These are phyloP conservation scores for Ia io DNA, from an alignment of 2,113 vertebrate genomes.

Conservation along the genomic window DNA sequence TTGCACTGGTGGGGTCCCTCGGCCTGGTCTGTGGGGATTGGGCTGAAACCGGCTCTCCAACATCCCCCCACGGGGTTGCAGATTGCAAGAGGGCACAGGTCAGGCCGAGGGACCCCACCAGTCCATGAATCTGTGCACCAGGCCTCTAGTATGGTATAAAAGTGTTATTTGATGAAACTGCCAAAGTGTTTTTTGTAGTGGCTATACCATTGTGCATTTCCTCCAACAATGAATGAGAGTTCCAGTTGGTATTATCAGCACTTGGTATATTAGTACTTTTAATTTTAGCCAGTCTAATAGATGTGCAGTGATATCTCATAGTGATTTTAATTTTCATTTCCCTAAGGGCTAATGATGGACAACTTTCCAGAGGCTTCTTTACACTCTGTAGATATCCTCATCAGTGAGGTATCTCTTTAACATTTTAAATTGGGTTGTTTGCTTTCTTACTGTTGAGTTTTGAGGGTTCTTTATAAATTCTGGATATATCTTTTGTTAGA, in stretches of 20 bases:
- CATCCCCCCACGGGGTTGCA: too few species aligned
- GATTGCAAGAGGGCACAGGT: too few species aligned
- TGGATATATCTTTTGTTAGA: neutral
- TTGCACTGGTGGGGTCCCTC: too few species aligned
- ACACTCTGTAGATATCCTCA: neutral
- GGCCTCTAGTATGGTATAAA: neutral
- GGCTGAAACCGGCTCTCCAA: too few species aligned
- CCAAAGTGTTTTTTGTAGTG: neutral
- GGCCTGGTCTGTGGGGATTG: too few species aligned
- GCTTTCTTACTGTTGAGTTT: constrained; percentile 27
- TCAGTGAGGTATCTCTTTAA: neutral
- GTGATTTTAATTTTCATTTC: neutral
- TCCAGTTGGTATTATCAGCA: neutral
- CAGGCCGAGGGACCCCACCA: too few species aligned
- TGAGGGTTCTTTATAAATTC: neutral
- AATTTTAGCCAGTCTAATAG: neutral
- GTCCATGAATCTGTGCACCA: too few species aligned
- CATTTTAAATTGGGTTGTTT: neutral
- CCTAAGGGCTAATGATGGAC: neutral
- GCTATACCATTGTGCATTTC: neutral
- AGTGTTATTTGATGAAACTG: neutral
- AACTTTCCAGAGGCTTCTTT: neutral
- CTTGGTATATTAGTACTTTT: neutral
- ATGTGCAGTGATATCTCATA: neutral
- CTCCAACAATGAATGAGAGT: neutral